These are phyloP conservation scores for Tinea trinotella DNA, from an alignment of 2,888 invertebrate species.

Conservation along the genomic window DNA sequence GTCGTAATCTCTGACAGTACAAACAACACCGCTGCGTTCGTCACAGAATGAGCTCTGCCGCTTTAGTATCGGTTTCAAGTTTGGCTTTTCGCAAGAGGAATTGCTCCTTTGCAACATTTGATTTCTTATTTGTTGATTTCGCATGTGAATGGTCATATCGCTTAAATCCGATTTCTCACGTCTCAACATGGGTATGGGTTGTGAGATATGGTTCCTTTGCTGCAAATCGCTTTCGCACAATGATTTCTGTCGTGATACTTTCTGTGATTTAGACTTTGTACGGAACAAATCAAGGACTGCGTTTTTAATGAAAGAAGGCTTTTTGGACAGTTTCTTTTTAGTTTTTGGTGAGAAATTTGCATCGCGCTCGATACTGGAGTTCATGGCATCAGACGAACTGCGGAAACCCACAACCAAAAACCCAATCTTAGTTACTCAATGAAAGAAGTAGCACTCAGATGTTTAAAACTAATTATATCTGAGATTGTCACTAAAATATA, in stretches of 20 bases:
- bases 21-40: slow-evolving; percentile 57
- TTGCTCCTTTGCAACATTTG: slow-evolving; percentile 66
- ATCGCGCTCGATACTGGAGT: slow-evolving; percentile 66
- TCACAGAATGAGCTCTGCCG: slow-evolving; percentile 67
- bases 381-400: slow-evolving; percentile 67
- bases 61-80: slow-evolving; percentile 61
- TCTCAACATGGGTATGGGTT: slow-evolving; percentile 48
- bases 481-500: slow-evolving; percentile 4
- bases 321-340: slow-evolving; percentile 72
- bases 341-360: slow-evolving; percentile 69
- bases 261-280: slow-evolving; percentile 66
- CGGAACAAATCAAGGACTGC: slow-evolving; percentile 68
- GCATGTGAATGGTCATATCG: slow-evolving; percentile 56
- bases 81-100: slow-evolving; percentile 63
- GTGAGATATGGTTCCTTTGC: slow-evolving; percentile 40
- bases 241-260: slow-evolving; percentile 66
- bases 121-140: slow-evolving; percentile 56
- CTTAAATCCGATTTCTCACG: slow-evolving; percentile 64
- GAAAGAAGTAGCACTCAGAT: slow-evolving; percentile 24
- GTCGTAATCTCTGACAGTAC: slow-evolving; percentile 62
- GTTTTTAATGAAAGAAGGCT: slow-evolving; percentile 69
- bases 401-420: slow-evolving; percentile 69
- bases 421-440: slow-evolving; percentile 68
- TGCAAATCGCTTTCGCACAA: slow-evolving; percentile 63
- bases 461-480: not conserved